Conservation (phyloP, 2,888 invertebrate genomes). For the Idaea dimidiata region DNA sequence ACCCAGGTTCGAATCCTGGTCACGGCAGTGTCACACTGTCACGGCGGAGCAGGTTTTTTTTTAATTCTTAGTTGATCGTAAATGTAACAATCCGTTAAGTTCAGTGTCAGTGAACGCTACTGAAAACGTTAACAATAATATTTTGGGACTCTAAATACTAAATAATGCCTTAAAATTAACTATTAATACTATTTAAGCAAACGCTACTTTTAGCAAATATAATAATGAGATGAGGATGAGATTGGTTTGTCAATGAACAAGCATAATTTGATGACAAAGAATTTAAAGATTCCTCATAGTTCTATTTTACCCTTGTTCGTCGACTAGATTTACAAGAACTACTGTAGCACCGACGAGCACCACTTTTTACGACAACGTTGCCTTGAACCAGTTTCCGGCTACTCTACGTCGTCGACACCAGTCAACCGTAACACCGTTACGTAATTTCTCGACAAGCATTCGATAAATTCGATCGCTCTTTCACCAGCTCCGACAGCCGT, state of each 20-base stretch:
- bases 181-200: slow-evolving; percentile 6
- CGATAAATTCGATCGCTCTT: slow-evolving; percentile 8
- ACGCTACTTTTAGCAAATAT: neutral
- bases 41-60: slow-evolving; percentile 35
- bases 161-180: neutral
- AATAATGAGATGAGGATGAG: slow-evolving; percentile 4
- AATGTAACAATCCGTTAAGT: too few relatives aligned
- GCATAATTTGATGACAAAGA: slow-evolving; percentile 1
- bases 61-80: too few relatives aligned
- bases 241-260: slow-evolving; percentile 8
- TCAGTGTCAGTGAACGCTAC: too few relatives aligned
- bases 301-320: too few relatives aligned
- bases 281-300: too few relatives aligned
- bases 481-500: slow-evolving; percentile 57
- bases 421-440: slow-evolving; percentile 13
- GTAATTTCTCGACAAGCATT: slow-evolving; percentile 7
- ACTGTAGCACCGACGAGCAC: neutral
- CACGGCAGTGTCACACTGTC: slow-evolving; percentile 78
- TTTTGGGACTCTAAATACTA: neutral
- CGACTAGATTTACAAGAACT: neutral
- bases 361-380: neutral
- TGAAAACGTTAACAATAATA: neutral
- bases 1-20: slow-evolving; percentile 88
- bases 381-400: slow-evolving; percentile 2
- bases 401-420: slow-evolving; percentile 5